phyloP scores from a whole-genome alignment of 2,113 vertebrate species.

The Okapia johnstoni region DNA sequence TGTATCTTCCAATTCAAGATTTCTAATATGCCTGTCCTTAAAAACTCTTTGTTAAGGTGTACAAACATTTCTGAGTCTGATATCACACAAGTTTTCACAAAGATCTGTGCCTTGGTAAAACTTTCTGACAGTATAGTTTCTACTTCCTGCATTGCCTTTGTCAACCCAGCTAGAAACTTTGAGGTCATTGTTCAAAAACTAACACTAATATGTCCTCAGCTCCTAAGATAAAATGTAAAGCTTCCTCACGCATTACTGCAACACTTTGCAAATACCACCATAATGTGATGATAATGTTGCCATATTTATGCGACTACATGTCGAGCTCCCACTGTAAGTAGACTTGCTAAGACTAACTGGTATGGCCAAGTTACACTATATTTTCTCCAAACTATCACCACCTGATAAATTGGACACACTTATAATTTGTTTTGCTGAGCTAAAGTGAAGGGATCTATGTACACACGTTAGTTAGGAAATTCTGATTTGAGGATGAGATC shows the following conservation, averaged over 20 bases:
- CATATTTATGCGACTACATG: neutral
- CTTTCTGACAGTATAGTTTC: neutral
- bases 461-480: neutral
- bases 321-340: neutral
- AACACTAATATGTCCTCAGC: neutral
- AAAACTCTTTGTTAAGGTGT: neutral
- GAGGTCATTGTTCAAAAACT: neutral
- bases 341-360: neutral
- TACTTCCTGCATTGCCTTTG: neutral
- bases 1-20: neutral
- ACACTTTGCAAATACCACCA: neutral
- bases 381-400: neutral
- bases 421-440: neutral
- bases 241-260: neutral
- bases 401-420: rapidly evolving
- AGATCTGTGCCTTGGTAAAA: neutral
- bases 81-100: neutral
- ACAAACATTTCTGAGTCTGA: neutral
- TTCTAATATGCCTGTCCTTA: neutral
- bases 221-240: neutral
- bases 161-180: neutral
- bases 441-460: neutral
- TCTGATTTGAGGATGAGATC: neutral
- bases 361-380: neutral
- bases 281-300: neutral